Base-by-base conservation (phyloP, 2,113 vertebrate genomes). In the Phasianus colchicus region DNA sequence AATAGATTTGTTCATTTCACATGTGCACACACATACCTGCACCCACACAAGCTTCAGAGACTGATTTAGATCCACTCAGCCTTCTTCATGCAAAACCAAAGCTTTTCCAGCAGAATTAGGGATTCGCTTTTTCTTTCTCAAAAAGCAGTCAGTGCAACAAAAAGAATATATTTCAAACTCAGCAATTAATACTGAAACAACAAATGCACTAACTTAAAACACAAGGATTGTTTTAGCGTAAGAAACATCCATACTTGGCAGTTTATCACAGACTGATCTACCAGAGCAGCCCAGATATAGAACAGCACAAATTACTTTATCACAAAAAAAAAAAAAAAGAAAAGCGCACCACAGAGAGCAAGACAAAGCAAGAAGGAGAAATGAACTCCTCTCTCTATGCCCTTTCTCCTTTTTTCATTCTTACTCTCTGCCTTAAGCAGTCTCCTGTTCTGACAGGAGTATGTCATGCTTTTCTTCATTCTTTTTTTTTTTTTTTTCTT, bases 11-110 rank as follows among this genome's bases (percentile, higher is more conserved):
- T 67, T 47, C 34, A 50, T 58, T 95, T 67, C 71, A 11, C 38
- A 63, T 69, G 81, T 87, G 84, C 6, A 0, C 89, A 83, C 90
- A 96, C 95, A 89, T 94, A 96, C 89, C 92, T 95, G 78, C 92
- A 96, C 94, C 91, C 94, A 96, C 87, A 94, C 67, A 95, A 88
- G 74, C 84, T 84, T 86, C 89, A 95, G 91, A 83, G 29, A 63
- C 73, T 77, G 65, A 85, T 91, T 84, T 76, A 95, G 75, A 92
- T 83, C 83, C 84, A 74, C 61, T 54, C 86, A 83, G 75, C 80
- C 88, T 57, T 89, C 74, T 48, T 58, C 82, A 34, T 17, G 93
- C 52, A 92, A 95, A 89, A 19, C 2, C 6, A 5, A 89, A 71
- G 25, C 38, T 73, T 60, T 54, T 73, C 66, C 71, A 54, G 75